These are phyloP conservation scores for Tauraco hartlaubi DNA, from an alignment of 2,797 vertebrate genomes.

Conservation along the genomic window DNA sequence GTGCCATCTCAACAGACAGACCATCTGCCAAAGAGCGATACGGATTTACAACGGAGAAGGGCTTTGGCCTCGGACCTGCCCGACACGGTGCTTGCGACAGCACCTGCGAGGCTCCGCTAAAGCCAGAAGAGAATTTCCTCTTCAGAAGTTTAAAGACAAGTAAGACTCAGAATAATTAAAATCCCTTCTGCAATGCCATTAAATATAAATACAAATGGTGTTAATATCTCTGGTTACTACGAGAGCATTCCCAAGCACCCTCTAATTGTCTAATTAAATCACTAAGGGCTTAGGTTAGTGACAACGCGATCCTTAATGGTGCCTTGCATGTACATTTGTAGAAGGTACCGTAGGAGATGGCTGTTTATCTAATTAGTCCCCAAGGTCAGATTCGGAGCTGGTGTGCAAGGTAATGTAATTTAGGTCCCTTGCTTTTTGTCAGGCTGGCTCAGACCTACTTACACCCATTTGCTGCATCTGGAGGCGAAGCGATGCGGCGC, in stretches of 20 bases:
- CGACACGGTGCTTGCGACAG: not conserved
- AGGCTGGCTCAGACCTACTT: conserved; percentile 32
- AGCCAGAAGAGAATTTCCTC: not conserved
- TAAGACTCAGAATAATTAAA: conserved; percentile 47
- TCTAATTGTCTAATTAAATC: conserved; percentile 78
- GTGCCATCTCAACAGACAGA: not conserved
- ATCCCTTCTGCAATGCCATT: conserved; percentile 45
- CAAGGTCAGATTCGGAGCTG: conserved; percentile 43
- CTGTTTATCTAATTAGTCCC: conserved; percentile 76
- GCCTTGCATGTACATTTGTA: conserved; percentile 63
- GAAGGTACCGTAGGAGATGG: conserved; percentile 25
- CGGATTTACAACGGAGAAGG: not conserved
- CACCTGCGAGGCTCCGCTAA: not conserved
- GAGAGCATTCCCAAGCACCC: conserved; percentile 57
- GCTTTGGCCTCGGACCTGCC: not conserved
- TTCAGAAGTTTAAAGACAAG: conserved; percentile 26
- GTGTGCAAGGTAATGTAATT: conserved; percentile 54
- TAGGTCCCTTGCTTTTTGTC: conserved; percentile 11
- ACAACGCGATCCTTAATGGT: conserved; percentile 66
- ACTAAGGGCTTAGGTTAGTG: conserved; percentile 69
- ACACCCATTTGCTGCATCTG: not conserved
- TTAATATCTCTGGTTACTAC: conserved; percentile 66
- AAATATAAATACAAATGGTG: conserved; percentile 71
- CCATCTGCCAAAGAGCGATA: not conserved
- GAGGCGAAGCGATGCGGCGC: accelerated